Conservation (phyloP, 1,140 invertebrate species). For the Drosophila auraria region DNA sequence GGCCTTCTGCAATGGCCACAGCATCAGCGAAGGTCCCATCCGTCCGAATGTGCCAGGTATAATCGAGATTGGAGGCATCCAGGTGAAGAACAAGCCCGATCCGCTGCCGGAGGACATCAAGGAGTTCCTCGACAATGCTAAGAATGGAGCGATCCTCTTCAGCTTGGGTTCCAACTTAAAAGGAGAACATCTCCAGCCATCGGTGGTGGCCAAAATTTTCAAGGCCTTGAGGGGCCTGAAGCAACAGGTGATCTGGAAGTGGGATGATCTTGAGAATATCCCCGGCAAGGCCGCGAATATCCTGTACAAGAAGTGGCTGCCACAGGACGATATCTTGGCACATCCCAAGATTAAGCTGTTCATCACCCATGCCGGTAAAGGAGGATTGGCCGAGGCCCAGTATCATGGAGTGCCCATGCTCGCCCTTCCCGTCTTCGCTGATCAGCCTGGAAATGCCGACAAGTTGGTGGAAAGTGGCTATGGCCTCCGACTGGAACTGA, state of each 20-base stretch:
- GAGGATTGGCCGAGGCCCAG: conserved; percentile 90
- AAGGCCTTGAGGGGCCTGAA: conserved; percentile 84
- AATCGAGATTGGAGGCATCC: conserved; percentile 85
- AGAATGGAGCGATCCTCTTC: conserved; percentile 88
- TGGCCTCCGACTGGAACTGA: conserved; percentile 84
- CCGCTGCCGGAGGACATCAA: conserved; percentile 86
- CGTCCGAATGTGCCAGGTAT: conserved; percentile 82
- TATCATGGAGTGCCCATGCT: conserved; percentile 90
- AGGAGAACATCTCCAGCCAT: conserved; percentile 82
- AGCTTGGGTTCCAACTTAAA: conserved; percentile 87
- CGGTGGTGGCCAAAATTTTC: conserved; percentile 83
- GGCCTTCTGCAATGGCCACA: conserved; percentile 70
- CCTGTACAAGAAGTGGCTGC: conserved; percentile 88
- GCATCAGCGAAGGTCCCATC: conserved; percentile 74
- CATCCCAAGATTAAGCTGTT: conserved; percentile 90
- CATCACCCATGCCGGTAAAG: conserved; percentile 90
- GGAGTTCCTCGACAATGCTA: conserved; percentile 85
- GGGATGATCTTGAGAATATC: conserved; percentile 86
- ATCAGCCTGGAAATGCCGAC: conserved; percentile 87
- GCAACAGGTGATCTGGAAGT: conserved; percentile 88
- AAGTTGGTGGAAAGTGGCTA: conserved; percentile 85
- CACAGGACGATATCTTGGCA: conserved; percentile 89
- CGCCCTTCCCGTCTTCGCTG: conserved; percentile 89
- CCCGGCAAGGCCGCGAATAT: conserved; percentile 87
- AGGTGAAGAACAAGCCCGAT: conserved; percentile 79